Evolutionary conservation across 2,113 vertebrate species (phyloP).

Genomic region (Pterophyllum scalare): DNA sequence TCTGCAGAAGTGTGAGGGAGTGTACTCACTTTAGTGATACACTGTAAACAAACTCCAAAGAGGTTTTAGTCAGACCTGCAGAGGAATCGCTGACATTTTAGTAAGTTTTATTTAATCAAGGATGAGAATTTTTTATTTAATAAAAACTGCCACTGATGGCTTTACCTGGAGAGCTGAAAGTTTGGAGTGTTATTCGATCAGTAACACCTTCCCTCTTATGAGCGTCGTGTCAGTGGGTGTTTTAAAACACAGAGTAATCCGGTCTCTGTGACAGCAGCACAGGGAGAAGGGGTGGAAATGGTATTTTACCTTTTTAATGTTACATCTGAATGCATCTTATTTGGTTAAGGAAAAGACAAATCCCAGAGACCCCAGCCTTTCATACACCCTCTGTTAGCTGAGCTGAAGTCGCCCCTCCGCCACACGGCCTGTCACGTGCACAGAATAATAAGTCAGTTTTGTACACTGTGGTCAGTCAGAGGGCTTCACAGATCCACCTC

Average conservation of each 20-base stretch:
- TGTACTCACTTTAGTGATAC: too few relatives aligned
- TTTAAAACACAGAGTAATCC: not conserved
- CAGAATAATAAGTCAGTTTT: not conserved
- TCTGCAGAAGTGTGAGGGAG: too few relatives aligned
- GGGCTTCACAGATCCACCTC: not conserved
- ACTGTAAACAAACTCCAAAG: not conserved
- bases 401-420: not conserved
- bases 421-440: not conserved
- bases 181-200: not conserved
- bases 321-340: not conserved
- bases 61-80: not conserved
- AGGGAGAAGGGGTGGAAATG: not conserved
- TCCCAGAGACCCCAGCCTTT: not conserved
- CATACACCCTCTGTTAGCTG: not conserved
- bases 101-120: not conserved
- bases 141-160: not conserved
- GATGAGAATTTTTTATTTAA: not conserved
- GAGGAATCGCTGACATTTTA: not conserved
- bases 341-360: not conserved
- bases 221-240: not conserved
- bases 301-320: not conserved
- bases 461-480: not conserved
- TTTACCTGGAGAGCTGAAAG: too few relatives aligned
- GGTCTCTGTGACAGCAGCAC: not conserved
- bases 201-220: not conserved